These are phyloP conservation scores for Centropyge bicolor DNA, from an alignment of 2,797 vertebrate species.

Conservation along the genomic window DNA sequence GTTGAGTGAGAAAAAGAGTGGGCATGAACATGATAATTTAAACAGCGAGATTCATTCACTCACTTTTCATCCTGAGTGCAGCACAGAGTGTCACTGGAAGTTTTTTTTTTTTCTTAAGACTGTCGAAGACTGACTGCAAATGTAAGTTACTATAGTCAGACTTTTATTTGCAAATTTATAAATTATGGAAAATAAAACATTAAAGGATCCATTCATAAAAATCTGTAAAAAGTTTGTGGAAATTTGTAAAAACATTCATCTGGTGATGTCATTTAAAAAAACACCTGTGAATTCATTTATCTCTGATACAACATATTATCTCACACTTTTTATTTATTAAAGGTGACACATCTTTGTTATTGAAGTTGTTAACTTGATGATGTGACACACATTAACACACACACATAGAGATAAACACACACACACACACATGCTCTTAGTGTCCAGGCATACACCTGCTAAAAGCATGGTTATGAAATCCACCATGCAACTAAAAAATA, in stretches of 20 bases:
- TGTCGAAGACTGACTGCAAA: constrained; percentile 28
- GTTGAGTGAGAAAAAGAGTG: constrained; percentile 87
- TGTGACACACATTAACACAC: not conserved
- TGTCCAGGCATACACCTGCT: not conserved
- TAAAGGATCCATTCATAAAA: not conserved
- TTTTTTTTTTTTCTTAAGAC: constrained; percentile 51
- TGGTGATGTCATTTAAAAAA: not conserved
- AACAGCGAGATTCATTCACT: constrained; percentile 85
- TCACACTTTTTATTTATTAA: not conserved
- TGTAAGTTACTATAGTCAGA: constrained; percentile 16
- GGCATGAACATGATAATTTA: constrained; percentile 86
- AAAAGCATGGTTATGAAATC: not conserved
- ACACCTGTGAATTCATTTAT: not conserved
- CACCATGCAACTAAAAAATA: no score
- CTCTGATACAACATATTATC: not conserved
- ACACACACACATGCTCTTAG: not conserved
- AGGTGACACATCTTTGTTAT: not conserved
- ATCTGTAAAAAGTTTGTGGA: not conserved
- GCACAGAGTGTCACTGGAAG: constrained; percentile 74
- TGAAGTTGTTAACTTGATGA: not conserved
- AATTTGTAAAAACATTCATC: not conserved
- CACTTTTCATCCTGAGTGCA: constrained; percentile 78
- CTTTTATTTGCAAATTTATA: constrained; percentile 28
- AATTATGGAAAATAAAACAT: constrained; percentile 1
- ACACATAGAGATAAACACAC: constrained; percentile 4